These are phyloP conservation scores for Plagodis dolabraria DNA, from an alignment of 2,888 invertebrate genomes.

Conservation along the genomic window DNA sequence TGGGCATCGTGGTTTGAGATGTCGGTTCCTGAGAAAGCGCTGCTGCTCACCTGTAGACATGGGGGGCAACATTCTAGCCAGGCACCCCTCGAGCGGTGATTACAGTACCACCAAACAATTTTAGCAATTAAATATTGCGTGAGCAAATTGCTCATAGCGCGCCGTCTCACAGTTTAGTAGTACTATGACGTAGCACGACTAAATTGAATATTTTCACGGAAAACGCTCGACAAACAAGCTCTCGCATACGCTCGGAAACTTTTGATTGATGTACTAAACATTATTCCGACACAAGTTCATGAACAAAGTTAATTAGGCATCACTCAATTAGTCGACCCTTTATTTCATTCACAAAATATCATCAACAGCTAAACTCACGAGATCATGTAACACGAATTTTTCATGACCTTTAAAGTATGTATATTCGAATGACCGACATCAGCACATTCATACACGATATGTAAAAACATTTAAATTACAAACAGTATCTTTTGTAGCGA, in stretches of 20 bases:
- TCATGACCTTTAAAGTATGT: slow-evolving; percentile 38
- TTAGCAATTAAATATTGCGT: too few relatives aligned
- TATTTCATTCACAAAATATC: slow-evolving; percentile 18
- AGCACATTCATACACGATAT: slow-evolving; percentile 34
- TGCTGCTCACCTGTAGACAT: too few relatives aligned
- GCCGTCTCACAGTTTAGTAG: too few relatives aligned
- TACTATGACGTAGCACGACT: slow-evolving; percentile 15
- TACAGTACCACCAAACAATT: too few relatives aligned
- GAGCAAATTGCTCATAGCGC: too few relatives aligned
- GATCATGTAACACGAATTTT: slow-evolving; percentile 26
- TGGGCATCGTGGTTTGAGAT: too few relatives aligned
- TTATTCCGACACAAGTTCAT: slow-evolving; percentile 20
- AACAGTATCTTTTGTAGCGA: slow-evolving; percentile 39
- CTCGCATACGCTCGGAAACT: slow-evolving; percentile 24
- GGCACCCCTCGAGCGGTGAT: too few relatives aligned
- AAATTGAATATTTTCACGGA: slow-evolving; percentile 31
- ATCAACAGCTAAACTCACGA: neutral
- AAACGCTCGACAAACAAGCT: slow-evolving; percentile 25
- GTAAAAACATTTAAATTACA: slow-evolving; percentile 40
- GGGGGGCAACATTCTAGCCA: too few relatives aligned
- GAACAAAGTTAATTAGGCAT: slow-evolving; percentile 25
- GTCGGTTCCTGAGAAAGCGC: too few relatives aligned
- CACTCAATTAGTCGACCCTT: slow-evolving; percentile 21
- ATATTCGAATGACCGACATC: slow-evolving; percentile 40
- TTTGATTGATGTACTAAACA: slow-evolving; percentile 31